These are phyloP conservation scores for Colletes gigas DNA, from an alignment of 1,140 invertebrate species.

Conservation along the genomic window DNA sequence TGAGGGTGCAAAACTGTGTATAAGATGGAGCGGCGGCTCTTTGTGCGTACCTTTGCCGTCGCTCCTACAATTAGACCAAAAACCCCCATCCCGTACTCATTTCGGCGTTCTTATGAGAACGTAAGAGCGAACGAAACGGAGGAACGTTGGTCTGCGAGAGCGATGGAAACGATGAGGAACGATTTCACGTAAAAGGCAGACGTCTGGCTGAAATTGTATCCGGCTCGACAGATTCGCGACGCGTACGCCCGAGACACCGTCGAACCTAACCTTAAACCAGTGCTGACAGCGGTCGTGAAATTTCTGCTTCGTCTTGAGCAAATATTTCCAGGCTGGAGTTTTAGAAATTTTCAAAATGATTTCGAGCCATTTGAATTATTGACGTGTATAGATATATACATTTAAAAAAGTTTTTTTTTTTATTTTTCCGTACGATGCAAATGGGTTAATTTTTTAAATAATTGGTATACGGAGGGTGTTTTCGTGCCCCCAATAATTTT, in stretches of 20 bases:
- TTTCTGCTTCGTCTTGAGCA: no score
- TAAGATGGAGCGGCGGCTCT: slow-evolving; percentile 35
- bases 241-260: neutral
- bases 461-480: no score
- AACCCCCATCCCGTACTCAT: slow-evolving; percentile 24
- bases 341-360: no score
- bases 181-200: slow-evolving; percentile 10
- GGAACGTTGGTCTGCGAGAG: neutral
- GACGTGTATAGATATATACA: no score
- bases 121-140: slow-evolving; percentile 21
- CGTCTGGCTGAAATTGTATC: neutral
- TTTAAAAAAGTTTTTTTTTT: no score
- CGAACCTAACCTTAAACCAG: neutral
- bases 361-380: no score
- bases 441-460: no score
- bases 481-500: no score
- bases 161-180: slow-evolving; percentile 25
- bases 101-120: slow-evolving; percentile 17
- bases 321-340: no score
- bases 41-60: slow-evolving; percentile 21
- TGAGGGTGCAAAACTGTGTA: slow-evolving; percentile 39
- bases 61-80: slow-evolving; percentile 34
- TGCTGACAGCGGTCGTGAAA: no score
- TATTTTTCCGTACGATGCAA: no score
- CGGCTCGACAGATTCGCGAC: neutral